Conservation (phyloP, 2,797 vertebrate species). For the Muscicapa comitata region DNA sequence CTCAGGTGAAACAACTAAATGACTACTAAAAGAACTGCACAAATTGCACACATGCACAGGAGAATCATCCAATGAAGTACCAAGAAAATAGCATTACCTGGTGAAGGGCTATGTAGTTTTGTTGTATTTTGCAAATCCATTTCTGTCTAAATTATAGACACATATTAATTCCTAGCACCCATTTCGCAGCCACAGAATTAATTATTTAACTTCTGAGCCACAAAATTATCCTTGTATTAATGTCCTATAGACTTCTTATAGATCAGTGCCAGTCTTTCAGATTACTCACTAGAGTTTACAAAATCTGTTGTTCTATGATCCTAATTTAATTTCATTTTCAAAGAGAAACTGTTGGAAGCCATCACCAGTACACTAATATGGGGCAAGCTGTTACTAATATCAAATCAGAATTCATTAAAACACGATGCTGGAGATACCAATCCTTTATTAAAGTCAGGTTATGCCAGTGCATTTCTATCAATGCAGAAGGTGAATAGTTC, state of each 20-base stretch:
- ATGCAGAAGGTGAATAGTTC: constrained; percentile 71
- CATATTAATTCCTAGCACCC: background rate
- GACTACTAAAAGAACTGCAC: background rate
- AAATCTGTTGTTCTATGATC: background rate
- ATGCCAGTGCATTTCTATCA: constrained; percentile 49
- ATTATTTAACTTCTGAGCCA: background rate
- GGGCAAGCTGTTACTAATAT: constrained; percentile 67
- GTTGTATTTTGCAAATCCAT: background rate
- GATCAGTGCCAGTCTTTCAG: background rate
- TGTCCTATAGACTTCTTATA: background rate
- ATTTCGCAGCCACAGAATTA: background rate
- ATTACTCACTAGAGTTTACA: background rate
- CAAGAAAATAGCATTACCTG: background rate
- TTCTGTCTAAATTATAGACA: background rate
- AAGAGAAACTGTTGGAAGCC: constrained; percentile 26
- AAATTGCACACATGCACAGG: background rate
- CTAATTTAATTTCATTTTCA: constrained; percentile 11
- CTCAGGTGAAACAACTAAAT: background rate
- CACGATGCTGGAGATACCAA: constrained; percentile 21
- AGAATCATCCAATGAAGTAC: background rate
- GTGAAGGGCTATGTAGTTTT: background rate
- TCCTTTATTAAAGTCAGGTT: constrained; percentile 63
- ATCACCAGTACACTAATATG: constrained; percentile 20
- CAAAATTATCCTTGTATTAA: background rate
- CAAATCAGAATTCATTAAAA: constrained; percentile 70